phyloP scores from a whole-genome alignment of 2,113 vertebrate genomes.

The Empidonax traillii region DNA sequence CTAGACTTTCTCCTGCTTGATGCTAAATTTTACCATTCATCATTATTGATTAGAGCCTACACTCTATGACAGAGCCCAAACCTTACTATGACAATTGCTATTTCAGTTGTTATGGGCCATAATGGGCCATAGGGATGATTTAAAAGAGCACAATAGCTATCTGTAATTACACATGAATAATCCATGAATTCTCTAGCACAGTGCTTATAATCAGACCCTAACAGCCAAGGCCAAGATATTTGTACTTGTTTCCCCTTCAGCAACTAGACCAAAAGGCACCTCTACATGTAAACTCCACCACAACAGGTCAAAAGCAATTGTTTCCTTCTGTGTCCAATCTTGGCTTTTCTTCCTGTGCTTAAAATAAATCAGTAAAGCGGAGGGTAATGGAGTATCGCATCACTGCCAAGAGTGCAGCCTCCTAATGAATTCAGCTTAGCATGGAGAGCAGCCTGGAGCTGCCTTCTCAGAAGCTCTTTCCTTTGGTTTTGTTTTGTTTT shows the following conservation, averaged over 20 bases:
- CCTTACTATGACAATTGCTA: conserved; percentile 90
- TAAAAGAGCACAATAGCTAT: conserved; percentile 93
- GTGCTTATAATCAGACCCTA: conserved; percentile 75
- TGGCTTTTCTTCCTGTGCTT: conserved; percentile 24
- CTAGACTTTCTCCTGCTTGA: conserved; percentile 77
- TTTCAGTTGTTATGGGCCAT: conserved; percentile 88
- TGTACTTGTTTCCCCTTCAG: conserved; percentile 69
- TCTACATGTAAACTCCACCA: conserved; percentile 40
- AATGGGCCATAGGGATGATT: conserved; percentile 87
- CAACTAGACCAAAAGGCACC: conserved; percentile 62
- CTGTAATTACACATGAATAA: conserved; percentile 97
- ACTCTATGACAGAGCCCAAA: conserved; percentile 82
- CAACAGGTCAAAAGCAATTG: conserved; percentile 36
- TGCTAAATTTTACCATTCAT: conserved; percentile 90
- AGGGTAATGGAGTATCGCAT: conserved; percentile 13
- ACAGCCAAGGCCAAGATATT: conserved; percentile 71
- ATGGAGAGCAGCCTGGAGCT: background rate
- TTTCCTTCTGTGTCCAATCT: background rate
- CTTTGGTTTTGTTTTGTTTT: background rate
- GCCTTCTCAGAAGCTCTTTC: conserved; percentile 16
- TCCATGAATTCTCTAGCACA: conserved; percentile 83
- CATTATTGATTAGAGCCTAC: conserved; percentile 89
- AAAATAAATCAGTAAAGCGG: conserved; percentile 54
- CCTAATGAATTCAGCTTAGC: conserved; percentile 76
- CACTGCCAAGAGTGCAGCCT: conserved; percentile 42